phyloP scores from a whole-genome alignment of 2,888 invertebrate species.

The Pelosia muscerda region DNA sequence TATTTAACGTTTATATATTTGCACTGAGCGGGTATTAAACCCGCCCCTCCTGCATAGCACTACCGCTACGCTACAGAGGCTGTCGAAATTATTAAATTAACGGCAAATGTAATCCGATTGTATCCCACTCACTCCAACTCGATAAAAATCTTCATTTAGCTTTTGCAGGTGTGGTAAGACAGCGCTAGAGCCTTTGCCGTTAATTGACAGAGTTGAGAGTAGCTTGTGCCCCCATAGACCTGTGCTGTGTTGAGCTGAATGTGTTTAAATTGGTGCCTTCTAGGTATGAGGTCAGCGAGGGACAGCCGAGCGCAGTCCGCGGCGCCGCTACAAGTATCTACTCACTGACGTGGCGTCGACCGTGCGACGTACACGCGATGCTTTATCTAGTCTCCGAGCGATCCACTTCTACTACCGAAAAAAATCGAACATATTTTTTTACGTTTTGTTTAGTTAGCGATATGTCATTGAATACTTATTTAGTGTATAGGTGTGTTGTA shows the following conservation, averaged over 20 bases:
- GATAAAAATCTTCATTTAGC: too few relatives aligned
- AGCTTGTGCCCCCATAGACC: background rate
- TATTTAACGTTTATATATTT: too few relatives aligned
- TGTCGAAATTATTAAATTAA: too few relatives aligned
- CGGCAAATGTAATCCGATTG: too few relatives aligned
- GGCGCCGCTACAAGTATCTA: slow-evolving; percentile 27
- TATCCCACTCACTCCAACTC: too few relatives aligned
- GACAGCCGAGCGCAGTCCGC: slow-evolving; percentile 13
- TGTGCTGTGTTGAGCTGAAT: background rate
- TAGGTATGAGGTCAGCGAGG: background rate
- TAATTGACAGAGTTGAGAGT: background rate
- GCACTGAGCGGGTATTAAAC: too few relatives aligned
- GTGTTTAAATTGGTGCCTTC: background rate
- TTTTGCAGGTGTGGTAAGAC: too few relatives aligned
- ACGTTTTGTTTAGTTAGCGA: slow-evolving; percentile 22
- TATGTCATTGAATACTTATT: slow-evolving; percentile 48
- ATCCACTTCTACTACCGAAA: slow-evolving; percentile 21
- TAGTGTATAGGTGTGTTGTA: slow-evolving; percentile 39
- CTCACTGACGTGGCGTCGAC: slow-evolving; percentile 32
- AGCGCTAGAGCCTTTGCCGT: too few relatives aligned
- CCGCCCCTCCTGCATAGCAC: too few relatives aligned
- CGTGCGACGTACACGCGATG: background rate
- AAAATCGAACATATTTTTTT: slow-evolving; percentile 19
- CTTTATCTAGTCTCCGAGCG: slow-evolving; percentile 40
- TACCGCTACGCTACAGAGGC: too few relatives aligned